phyloP scores from a whole-genome alignment of 2,888 invertebrate genomes.

The Drosophila kanekoi region DNA sequence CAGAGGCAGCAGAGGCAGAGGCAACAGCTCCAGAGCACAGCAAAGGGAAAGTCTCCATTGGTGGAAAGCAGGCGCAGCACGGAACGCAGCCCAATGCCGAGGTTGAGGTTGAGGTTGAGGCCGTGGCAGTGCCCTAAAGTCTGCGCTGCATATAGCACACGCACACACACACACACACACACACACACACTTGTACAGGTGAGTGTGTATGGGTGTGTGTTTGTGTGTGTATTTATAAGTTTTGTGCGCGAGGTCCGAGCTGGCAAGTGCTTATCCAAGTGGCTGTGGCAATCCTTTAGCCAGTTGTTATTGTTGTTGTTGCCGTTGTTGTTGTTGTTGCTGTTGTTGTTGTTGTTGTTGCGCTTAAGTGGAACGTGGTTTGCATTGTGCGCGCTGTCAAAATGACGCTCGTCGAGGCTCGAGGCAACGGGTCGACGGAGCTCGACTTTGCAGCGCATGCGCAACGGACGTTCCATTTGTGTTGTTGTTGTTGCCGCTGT shows the following conservation, averaged over 20 bases:
- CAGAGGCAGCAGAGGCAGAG: not conserved
- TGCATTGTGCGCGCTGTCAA: conserved; percentile 82
- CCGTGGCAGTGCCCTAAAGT: conserved; percentile 75
- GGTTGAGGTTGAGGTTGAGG: conserved; percentile 59
- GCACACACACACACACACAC: conserved; percentile 33
- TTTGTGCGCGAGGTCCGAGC: conserved; percentile 26
- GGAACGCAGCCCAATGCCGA: conserved; percentile 28
- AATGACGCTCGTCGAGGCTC: conserved; percentile 79
- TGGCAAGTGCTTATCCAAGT: conserved; percentile 80
- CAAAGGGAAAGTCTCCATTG: conserved; percentile 67
- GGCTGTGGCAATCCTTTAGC: conserved; percentile 73
- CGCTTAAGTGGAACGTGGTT: conserved; percentile 79
- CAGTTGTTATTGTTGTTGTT: conserved; percentile 38
- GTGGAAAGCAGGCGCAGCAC: conserved; percentile 26
- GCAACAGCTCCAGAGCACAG: conserved; percentile 21
- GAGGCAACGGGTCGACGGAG: conserved; percentile 23
- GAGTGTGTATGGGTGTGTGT: conserved; percentile 4
- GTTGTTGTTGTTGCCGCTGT: conserved; percentile 22
- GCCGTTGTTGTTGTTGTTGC: conserved; percentile 25
- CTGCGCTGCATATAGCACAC: conserved; percentile 62
- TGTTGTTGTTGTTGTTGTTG: conserved; percentile 51
- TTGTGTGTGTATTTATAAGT: conserved; percentile 24
- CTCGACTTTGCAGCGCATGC: conserved; percentile 65
- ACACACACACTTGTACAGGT: conserved; percentile 18
- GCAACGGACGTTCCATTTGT: conserved; percentile 51